Evolutionary conservation across 2,888 invertebrate genomes (phyloP).

Genomic region (Dynastes tityus): DNA sequence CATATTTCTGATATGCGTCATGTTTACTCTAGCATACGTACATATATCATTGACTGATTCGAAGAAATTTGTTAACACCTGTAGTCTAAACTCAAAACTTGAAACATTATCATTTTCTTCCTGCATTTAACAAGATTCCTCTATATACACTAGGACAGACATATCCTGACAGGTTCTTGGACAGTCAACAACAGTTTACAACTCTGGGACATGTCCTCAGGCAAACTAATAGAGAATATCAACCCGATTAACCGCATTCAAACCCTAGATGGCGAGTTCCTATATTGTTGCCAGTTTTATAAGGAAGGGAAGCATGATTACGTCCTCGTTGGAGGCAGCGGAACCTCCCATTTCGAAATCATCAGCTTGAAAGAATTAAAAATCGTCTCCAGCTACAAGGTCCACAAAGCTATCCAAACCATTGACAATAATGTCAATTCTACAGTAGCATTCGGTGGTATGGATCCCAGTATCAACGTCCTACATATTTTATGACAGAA

Average conservation of each 20-base stretch:
- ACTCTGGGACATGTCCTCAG: constrained; percentile 74
- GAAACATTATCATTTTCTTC: neutral
- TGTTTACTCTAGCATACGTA: too few relatives aligned
- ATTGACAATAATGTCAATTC: constrained; percentile 60
- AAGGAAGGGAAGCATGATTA: constrained; percentile 64
- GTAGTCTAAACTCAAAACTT: too few relatives aligned
- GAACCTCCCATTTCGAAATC: constrained; percentile 65
- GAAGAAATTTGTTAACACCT: too few relatives aligned
- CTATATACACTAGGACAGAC: constrained; percentile 58
- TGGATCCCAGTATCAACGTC: constrained; percentile 63
- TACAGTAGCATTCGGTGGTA: constrained; percentile 65
- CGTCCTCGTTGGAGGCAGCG: constrained; percentile 66
- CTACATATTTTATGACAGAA: constrained; percentile 53
- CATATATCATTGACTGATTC: too few relatives aligned
- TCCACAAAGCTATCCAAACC: constrained; percentile 63
- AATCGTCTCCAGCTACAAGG: constrained; percentile 61
- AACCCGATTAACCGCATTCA: constrained; percentile 72
- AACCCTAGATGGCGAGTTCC: constrained; percentile 74
- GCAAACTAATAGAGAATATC: constrained; percentile 70
- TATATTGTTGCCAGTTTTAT: constrained; percentile 74
- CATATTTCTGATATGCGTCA: too few relatives aligned
- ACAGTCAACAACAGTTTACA: constrained; percentile 72
- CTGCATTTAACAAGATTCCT: neutral
- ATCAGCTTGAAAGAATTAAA: constrained; percentile 64
- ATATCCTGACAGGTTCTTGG: constrained; percentile 74